These are phyloP conservation scores for Sylvietta virens DNA, from an alignment of 2,113 vertebrate genomes.

Conservation along the genomic window DNA sequence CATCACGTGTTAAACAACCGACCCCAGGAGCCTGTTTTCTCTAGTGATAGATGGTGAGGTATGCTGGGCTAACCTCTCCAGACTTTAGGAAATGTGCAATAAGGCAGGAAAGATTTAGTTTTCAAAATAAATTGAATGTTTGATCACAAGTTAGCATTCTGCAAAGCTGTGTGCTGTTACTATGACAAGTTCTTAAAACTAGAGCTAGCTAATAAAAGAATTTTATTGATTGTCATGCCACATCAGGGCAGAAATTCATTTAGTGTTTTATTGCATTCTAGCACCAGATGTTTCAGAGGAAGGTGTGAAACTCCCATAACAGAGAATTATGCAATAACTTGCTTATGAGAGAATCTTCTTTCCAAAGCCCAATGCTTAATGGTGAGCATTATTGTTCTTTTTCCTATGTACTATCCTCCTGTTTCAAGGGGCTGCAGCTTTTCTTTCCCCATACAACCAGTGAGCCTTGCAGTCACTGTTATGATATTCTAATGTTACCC, in stretches of 20 bases:
- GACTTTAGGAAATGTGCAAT: not conserved
- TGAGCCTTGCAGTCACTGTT: not conserved
- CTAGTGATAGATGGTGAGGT: not conserved
- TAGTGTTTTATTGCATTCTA: slow-evolving; percentile 51
- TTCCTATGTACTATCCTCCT: not conserved
- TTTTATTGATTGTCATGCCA: slow-evolving; percentile 50
- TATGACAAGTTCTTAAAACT: slow-evolving; percentile 38
- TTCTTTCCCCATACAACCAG: not conserved
- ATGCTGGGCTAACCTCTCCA: not conserved
- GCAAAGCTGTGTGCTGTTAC: not conserved
- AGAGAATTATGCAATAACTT: slow-evolving; percentile 60
- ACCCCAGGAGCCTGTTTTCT: not conserved
- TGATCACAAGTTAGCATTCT: slow-evolving; percentile 34
- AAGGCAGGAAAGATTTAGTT: slow-evolving; percentile 6
- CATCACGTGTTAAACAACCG: not conserved
- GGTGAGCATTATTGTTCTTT: not conserved
- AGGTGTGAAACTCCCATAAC: slow-evolving; percentile 52
- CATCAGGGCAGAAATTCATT: slow-evolving; percentile 52
- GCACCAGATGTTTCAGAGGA: slow-evolving; percentile 40
- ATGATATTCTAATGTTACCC: not conserved
- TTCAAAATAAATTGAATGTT: slow-evolving; percentile 39
- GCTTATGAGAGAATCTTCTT: slow-evolving; percentile 32
- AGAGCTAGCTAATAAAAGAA: slow-evolving; percentile 31
- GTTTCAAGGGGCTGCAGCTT: not conserved
- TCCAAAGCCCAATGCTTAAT: not conserved